These are phyloP conservation scores for Habropoda laboriosa DNA, from an alignment of 1,140 invertebrate genomes.

Conservation along the genomic window DNA sequence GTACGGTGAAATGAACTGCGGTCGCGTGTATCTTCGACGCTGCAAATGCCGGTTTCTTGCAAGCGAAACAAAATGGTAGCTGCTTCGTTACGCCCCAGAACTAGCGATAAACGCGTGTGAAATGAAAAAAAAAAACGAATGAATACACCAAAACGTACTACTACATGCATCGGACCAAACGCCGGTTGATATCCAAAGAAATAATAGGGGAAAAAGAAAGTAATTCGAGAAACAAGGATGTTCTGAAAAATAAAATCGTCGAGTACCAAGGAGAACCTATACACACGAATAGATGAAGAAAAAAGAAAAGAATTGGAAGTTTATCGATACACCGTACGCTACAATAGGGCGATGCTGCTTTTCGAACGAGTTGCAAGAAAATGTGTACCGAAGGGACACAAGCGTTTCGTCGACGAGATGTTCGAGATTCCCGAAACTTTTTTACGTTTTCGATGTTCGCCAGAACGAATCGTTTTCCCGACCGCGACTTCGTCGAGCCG, in stretches of 20 bases:
- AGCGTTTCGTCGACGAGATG: slow-evolving; percentile 24
- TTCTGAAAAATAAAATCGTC: not conserved
- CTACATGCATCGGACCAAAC: slow-evolving; percentile 15
- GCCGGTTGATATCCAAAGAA: not conserved
- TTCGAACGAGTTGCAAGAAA: not conserved
- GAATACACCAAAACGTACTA: no score
- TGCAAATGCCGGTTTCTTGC: slow-evolving; percentile 35
- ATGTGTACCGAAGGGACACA: not conserved
- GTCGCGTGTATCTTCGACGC: slow-evolving; percentile 40
- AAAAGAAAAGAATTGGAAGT: not conserved
- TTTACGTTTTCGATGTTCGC: slow-evolving; percentile 10
- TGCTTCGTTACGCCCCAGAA: slow-evolving; percentile 67
- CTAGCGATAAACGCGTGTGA: slow-evolving; percentile 25
- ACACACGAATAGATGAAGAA: not conserved
- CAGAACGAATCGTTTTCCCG: not conserved
- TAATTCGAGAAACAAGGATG: not conserved
- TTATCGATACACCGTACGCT: not conserved
- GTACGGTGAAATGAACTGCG: slow-evolving; percentile 21
- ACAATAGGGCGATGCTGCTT: not conserved
- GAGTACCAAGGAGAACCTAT: not conserved
- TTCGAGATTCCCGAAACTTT: not conserved
- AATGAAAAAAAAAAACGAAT: not conserved
- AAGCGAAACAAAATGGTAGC: slow-evolving; percentile 75
- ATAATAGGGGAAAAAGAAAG: not conserved
- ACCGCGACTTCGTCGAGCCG: not conserved